A percentile compares a stretch with the other conserved stretches of the same genome.
These are phyloP conservation scores for Aphelinus certus DNA, from an alignment of 1,140 invertebrate genomes.

Conservation along the genomic window DNA sequence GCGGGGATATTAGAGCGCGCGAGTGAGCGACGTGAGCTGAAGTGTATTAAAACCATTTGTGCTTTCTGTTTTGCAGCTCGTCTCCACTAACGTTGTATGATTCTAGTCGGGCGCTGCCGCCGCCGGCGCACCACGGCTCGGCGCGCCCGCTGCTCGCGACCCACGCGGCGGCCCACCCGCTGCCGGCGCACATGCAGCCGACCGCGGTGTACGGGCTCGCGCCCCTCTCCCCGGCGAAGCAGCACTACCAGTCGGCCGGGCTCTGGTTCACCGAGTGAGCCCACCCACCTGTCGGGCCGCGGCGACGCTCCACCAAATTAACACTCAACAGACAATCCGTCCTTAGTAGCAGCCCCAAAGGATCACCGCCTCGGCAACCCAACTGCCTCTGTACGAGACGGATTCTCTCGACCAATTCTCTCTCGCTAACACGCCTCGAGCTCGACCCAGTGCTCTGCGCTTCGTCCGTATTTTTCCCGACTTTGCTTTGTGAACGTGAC, in stretches of 20 bases:
- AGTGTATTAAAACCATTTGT: constrained; percentile 14
- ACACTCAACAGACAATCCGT: constrained; percentile 23
- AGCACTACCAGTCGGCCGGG: constrained; percentile 76
- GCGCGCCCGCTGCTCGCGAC: constrained; percentile 80
- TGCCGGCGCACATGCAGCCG: constrained; percentile 85
- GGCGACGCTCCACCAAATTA: too few species aligned
- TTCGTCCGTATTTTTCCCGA: not conserved
- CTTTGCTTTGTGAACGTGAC: not conserved
- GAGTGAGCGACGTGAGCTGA: too few species aligned
- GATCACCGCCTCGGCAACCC: not conserved
- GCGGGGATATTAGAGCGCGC: too few species aligned
- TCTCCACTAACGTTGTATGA: constrained; percentile 66
- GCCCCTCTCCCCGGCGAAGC: constrained; percentile 78
- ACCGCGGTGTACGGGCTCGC: constrained; percentile 75
- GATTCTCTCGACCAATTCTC: too few species aligned
- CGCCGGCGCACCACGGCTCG: constrained; percentile 86
- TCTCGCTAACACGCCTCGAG: not conserved
- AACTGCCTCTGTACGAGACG: too few species aligned
- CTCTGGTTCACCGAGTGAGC: constrained; percentile 80
- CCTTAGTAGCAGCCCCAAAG: not conserved
- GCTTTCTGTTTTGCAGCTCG: constrained; percentile 64
- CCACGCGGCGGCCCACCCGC: constrained; percentile 77
- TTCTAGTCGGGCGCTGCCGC: constrained; percentile 78
- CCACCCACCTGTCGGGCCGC: not conserved
- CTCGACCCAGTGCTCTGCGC: not conserved